Conservation (phyloP, 2,797 vertebrate genomes). For the Sebastes dallii region DNA sequence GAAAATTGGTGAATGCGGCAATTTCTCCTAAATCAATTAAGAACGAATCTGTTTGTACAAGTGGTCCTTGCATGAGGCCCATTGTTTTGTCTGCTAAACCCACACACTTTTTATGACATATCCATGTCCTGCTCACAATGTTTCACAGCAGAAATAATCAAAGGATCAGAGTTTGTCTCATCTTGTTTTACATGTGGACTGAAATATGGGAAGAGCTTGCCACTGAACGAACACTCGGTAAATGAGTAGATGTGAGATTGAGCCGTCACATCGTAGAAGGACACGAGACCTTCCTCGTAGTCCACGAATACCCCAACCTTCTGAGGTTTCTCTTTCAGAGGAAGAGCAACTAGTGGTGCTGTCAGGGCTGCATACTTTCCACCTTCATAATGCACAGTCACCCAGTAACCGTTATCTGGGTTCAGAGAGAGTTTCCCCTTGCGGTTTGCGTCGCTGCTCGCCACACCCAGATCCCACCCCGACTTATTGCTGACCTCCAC, state of each 20-base stretch:
- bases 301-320: conserved; percentile 69
- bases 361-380: conserved; percentile 50
- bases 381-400: conserved; percentile 48
- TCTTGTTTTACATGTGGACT: conserved; percentile 50
- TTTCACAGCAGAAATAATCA: conserved; percentile 45
- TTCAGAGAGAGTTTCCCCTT: conserved; percentile 40
- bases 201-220: conserved; percentile 63
- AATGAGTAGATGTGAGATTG: conserved; percentile 60
- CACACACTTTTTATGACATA: neutral
- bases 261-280: conserved; percentile 59
- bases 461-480: conserved; percentile 61
- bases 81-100: neutral
- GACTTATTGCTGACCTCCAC: conserved; percentile 53
- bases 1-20: neutral
- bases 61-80: neutral
- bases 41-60: neutral
- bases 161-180: conserved; percentile 40
- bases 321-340: conserved; percentile 18
- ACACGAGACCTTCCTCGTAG: conserved; percentile 53
- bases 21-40: neutral
- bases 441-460: conserved; percentile 17
- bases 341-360: neutral
- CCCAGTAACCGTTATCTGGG: conserved; percentile 63
- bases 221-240: conserved; percentile 29
- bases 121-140: neutral